Percentiles rank a stretch among this genome's conserved stretches.
Conservation (phyloP, 2,797 vertebrate genomes). For the Arremon aurantiirostris region DNA sequence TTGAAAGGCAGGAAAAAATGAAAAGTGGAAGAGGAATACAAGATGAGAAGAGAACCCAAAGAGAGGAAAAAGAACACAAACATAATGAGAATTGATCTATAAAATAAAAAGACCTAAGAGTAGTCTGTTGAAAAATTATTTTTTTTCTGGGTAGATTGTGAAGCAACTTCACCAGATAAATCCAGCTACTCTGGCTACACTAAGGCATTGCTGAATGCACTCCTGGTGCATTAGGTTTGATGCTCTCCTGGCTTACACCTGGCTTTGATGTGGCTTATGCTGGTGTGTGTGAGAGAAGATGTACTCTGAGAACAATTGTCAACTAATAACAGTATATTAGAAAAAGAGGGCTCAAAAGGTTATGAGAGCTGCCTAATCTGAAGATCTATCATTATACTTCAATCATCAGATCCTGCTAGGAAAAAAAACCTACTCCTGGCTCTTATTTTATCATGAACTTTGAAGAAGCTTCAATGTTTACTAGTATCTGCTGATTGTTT, state of each 20-base stretch:
- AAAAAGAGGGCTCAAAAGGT: neutral
- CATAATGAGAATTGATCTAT: neutral
- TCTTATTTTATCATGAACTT: neutral
- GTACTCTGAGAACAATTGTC: neutral
- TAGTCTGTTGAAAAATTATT: neutral
- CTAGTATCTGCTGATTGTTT: conserved; percentile 36
- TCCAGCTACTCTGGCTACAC: neutral
- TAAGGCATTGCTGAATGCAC: neutral
- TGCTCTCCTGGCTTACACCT: neutral
- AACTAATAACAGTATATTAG: neutral
- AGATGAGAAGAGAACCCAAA: neutral
- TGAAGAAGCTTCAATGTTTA: conserved; percentile 32
- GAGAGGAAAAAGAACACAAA: neutral
- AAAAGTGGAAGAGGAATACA: neutral
- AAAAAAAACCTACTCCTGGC: neutral
- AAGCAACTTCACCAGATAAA: neutral
- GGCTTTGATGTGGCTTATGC: conserved; percentile 4
- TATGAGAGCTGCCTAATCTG: neutral
- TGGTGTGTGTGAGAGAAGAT: neutral
- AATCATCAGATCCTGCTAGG: neutral
- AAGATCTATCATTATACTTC: neutral
- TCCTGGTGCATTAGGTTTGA: neutral
- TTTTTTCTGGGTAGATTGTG: neutral
- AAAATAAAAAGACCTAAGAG: neutral
- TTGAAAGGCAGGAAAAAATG: neutral